Evolutionary conservation across 2,797 vertebrate species (phyloP).

Genomic region (Orestias chungarensis): DNA sequence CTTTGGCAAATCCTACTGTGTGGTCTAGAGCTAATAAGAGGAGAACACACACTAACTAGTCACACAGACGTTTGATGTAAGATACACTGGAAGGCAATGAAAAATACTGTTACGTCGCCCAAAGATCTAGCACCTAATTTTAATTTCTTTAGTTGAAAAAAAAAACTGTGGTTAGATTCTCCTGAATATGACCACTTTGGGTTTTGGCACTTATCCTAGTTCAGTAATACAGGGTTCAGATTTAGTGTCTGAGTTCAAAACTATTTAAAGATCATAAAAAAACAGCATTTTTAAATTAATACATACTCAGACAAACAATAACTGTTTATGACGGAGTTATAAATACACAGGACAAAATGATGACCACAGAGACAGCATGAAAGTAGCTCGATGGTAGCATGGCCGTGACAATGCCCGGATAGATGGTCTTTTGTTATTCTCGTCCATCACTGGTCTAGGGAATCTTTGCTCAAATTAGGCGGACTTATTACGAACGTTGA

Average conservation of each 20-base stretch:
- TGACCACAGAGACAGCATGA: background rate
- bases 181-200: background rate
- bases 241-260: background rate
- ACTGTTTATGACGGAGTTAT: background rate
- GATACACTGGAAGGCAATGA: background rate
- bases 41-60: background rate
- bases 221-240: background rate
- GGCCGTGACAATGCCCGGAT: constrained; percentile 36
- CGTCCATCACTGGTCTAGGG: constrained; percentile 18
- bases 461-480: constrained; percentile 11
- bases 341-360: background rate
- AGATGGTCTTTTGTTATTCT: constrained; percentile 6
- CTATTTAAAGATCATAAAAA: background rate
- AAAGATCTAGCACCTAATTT: background rate
- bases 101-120: background rate
- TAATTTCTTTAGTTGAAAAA: background rate
- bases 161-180: background rate
- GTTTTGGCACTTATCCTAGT: background rate
- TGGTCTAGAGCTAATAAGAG: background rate
- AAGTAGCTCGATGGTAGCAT: constrained; percentile 38
- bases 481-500: background rate
- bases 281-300: background rate
- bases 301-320: background rate
- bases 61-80: background rate
- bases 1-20: background rate